These are phyloP conservation scores for Romanogobio albipinnatus DNA, from an alignment of 2,113 vertebrate genomes.

Conservation along the genomic window DNA sequence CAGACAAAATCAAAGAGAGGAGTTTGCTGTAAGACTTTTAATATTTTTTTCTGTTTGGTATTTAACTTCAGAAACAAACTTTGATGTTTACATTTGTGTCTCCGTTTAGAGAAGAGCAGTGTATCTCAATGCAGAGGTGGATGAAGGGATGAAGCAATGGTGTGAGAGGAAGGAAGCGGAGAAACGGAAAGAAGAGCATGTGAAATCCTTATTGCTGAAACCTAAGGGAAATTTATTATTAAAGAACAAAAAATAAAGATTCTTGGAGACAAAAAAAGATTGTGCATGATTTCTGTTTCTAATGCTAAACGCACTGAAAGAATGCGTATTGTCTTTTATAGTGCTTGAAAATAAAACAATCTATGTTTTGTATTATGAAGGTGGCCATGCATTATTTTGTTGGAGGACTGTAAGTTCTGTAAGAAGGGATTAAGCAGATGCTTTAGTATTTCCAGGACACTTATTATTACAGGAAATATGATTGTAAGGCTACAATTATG, in stretches of 20 bases:
- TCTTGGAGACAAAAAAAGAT: background rate
- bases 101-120: conserved; percentile 79
- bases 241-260: conserved; percentile 64
- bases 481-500: background rate
- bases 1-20: conserved; percentile 76
- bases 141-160: conserved; percentile 79
- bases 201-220: conserved; percentile 76
- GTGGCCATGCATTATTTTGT: background rate
- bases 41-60: background rate
- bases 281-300: background rate
- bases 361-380: background rate
- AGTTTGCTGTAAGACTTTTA: conserved; percentile 77
- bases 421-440: background rate
- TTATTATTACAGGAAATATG: background rate
- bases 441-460: background rate
- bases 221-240: conserved; percentile 77
- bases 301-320: background rate
- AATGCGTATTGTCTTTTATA: background rate
- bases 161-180: conserved; percentile 65
- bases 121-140: conserved; percentile 80
- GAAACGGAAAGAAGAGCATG: conserved; percentile 63
- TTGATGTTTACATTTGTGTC: conserved; percentile 6
- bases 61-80: background rate
- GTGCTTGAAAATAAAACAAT: background rate
- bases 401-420: background rate